Percentiles rank a stretch among this genome's conserved stretches.
phyloP scores from a whole-genome alignment of 2,797 vertebrate genomes.

The Epinephelus coioides region DNA sequence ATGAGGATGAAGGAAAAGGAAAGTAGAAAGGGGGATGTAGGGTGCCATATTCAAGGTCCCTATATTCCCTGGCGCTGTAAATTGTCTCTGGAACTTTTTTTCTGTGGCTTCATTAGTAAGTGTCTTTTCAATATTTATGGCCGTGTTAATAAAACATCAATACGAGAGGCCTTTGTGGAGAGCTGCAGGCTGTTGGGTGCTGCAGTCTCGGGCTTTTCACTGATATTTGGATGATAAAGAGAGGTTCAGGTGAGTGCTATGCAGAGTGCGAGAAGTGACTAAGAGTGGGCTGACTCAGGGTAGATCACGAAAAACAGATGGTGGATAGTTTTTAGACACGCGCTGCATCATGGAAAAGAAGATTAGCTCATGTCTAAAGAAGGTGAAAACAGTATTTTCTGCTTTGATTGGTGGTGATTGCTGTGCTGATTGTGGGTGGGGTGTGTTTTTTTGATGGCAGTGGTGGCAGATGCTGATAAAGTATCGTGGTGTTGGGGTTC shows the following conservation, averaged over 20 bases:
- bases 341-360: not conserved
- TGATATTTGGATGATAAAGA: constrained; percentile 54
- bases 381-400: not conserved
- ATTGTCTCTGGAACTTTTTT: constrained; percentile 73
- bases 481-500: constrained; percentile 15
- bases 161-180: constrained; percentile 66
- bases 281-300: constrained; percentile 27
- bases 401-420: constrained; percentile 17
- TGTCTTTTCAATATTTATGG: constrained; percentile 84
- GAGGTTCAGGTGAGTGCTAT: constrained; percentile 62
- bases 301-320: not conserved
- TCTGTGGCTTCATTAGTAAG: constrained; percentile 82
- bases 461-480: constrained; percentile 33
- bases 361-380: not conserved
- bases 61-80: constrained; percentile 58
- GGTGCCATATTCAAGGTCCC: constrained; percentile 59
- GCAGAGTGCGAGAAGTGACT: constrained; percentile 33
- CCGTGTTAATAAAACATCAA: constrained; percentile 85
- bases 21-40: constrained; percentile 51
- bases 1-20: constrained; percentile 53
- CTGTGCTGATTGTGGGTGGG: constrained; percentile 1
- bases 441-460: constrained; percentile 11
- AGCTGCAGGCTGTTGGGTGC: constrained; percentile 59
- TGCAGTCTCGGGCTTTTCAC: constrained; percentile 56
- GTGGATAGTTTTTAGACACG: constrained; percentile 11